Conservation (phyloP, 2,113 vertebrate genomes). For the Protobothrops flavoviridis region DNA sequence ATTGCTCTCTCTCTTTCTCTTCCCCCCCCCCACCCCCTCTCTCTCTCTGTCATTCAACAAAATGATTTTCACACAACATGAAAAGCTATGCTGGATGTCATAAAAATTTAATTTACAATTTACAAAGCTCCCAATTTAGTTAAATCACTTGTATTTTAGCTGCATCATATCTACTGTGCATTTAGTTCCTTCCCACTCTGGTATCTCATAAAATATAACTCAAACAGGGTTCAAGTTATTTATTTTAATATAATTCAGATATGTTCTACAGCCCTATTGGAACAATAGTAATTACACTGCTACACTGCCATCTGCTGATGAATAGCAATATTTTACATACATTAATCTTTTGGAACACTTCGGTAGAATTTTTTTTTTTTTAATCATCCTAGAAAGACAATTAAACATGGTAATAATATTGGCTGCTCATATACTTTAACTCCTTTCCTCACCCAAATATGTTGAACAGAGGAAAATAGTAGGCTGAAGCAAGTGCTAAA, state of each 20-base stretch:
- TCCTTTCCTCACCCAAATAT: background rate
- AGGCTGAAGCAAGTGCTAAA: background rate
- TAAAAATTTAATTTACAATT: slow-evolving; percentile 59
- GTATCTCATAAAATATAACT: slow-evolving; percentile 14
- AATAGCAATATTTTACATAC: background rate
- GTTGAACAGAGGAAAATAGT: background rate
- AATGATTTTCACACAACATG: slow-evolving; percentile 3
- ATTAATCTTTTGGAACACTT: background rate
- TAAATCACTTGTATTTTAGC: slow-evolving; percentile 58
- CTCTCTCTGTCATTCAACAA: background rate
- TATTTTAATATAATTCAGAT: slow-evolving; percentile 36
- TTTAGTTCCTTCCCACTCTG: slow-evolving; percentile 35
- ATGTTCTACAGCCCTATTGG: fast-evolving
- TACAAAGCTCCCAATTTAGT: slow-evolving; percentile 45
- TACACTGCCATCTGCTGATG: slow-evolving; percentile 63
- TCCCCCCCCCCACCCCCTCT: fast-evolving
- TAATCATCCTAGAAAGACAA: background rate
- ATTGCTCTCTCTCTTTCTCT: fast-evolving
- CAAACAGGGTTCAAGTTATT: slow-evolving; percentile 28
- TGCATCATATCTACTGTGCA: slow-evolving; percentile 33
- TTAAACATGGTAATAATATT: background rate
- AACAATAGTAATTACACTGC: background rate
- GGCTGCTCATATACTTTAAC: background rate
- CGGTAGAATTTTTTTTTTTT: background rate
- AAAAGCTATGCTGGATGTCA: slow-evolving; percentile 21